Evolutionary conservation across 2,888 invertebrate genomes (phyloP).

Genomic region (Drosophila anomalata): DNA sequence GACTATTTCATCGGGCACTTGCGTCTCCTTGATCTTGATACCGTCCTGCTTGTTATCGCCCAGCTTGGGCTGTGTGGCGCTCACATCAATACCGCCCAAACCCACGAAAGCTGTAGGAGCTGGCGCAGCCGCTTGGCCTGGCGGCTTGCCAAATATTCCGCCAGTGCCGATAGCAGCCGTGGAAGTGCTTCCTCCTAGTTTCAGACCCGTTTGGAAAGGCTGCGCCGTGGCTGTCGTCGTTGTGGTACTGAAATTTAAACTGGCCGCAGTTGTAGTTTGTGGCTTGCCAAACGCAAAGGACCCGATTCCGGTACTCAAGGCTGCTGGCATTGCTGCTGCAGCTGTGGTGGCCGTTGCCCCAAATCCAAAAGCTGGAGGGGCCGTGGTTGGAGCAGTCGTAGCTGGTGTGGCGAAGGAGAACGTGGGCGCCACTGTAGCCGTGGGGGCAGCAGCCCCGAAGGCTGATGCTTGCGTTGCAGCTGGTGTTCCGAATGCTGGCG

Average conservation of each 20-base stretch:
- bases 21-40: constrained; percentile 82
- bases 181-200: constrained; percentile 27
- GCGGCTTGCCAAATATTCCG: constrained; percentile 76
- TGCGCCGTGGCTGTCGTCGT: constrained; percentile 77
- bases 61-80: constrained; percentile 81
- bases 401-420: constrained; percentile 64
- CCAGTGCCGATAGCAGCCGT: constrained; percentile 29
- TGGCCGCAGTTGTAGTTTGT: constrained; percentile 70
- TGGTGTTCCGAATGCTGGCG: constrained; percentile 63
- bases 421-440: constrained; percentile 50
- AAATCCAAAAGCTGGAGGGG: constrained; percentile 65
- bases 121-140: constrained; percentile 62
- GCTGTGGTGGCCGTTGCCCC: constrained; percentile 35
- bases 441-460: constrained; percentile 36
- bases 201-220: constrained; percentile 59
- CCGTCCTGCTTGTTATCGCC: constrained; percentile 82
- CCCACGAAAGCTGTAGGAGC: constrained; percentile 79
- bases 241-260: constrained; percentile 79
- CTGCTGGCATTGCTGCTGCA: constrained; percentile 50
- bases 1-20: constrained; percentile 90
- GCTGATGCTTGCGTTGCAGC: constrained; percentile 27
- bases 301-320: constrained; percentile 55
- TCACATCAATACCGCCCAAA: constrained; percentile 83
- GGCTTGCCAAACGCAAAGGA: constrained; percentile 76
- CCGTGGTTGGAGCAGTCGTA: constrained; percentile 54